phyloP scores from a whole-genome alignment of 2,797 vertebrate species.

The Clarias laeviceps region DNA sequence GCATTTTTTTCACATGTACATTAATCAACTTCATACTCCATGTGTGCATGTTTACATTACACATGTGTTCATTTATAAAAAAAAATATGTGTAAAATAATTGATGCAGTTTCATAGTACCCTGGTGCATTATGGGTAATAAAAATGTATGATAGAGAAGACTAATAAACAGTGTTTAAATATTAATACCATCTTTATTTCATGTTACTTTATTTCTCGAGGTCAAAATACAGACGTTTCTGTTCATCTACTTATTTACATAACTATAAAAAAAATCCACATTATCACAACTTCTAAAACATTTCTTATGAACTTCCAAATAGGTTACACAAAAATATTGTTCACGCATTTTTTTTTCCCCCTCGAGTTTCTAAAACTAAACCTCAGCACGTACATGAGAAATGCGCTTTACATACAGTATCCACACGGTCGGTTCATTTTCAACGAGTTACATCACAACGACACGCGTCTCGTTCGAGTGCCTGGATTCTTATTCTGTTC shows the following conservation, averaged over 20 bases:
- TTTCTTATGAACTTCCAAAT: constrained; percentile 2
- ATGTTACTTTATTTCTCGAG: constrained; percentile 27
- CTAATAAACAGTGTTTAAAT: not conserved
- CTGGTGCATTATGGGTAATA: not conserved
- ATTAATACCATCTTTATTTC: constrained; percentile 24
- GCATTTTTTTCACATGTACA: not conserved
- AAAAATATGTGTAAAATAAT: not conserved
- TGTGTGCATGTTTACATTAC: not conserved
- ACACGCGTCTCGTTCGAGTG: constrained; percentile 22
- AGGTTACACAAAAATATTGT: constrained; percentile 46
- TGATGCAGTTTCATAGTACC: not conserved
- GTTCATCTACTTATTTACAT: constrained; percentile 32
- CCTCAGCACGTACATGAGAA: constrained; percentile 12
- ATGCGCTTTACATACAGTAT: not conserved
- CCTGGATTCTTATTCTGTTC: not conserved
- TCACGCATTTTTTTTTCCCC: not conserved
- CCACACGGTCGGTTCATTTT: not conserved
- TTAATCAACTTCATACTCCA: not conserved
- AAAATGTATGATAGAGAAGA: not conserved
- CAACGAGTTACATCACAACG: constrained; percentile 21
- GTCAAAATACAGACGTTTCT: constrained; percentile 35
- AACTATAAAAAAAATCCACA: constrained; percentile 24
- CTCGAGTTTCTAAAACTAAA: constrained; percentile 18
- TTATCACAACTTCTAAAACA: constrained; percentile 39
- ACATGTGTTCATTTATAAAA: not conserved